phyloP scores from a whole-genome alignment of 2,888 invertebrate genomes.

The Dexiosoma caninum region DNA sequence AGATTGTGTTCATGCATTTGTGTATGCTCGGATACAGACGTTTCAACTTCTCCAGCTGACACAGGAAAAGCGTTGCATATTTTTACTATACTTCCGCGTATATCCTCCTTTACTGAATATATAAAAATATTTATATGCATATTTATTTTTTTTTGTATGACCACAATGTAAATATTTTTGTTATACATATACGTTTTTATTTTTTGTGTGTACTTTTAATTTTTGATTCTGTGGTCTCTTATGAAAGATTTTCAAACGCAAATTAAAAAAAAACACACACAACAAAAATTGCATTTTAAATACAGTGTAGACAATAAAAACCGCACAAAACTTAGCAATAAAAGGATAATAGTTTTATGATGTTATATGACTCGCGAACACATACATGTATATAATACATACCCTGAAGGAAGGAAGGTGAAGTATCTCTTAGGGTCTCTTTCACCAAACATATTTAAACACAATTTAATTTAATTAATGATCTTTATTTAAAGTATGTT shows the following conservation, averaged over 20 bases:
- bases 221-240: slow-evolving; percentile 44
- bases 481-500: too few relatives aligned
- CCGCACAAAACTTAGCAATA: not conserved
- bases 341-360: too few relatives aligned
- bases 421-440: too few relatives aligned
- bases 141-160: slow-evolving; percentile 28
- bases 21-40: not conserved
- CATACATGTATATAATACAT: too few relatives aligned
- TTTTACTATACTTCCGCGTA: slow-evolving; percentile 48
- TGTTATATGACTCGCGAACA: too few relatives aligned
- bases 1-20: not conserved
- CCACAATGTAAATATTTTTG: slow-evolving; percentile 55
- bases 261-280: slow-evolving; percentile 14
- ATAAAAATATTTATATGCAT: not conserved
- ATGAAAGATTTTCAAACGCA: slow-evolving; percentile 6
- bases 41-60: slow-evolving; percentile 20
- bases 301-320: not conserved
- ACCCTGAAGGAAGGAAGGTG: too few relatives aligned
- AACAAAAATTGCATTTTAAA: not conserved
- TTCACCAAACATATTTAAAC: too few relatives aligned
- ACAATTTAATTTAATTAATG: too few relatives aligned
- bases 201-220: slow-evolving; percentile 20
- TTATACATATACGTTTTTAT: slow-evolving; percentile 27
- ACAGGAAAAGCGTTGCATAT: slow-evolving; percentile 43
- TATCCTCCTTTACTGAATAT: not conserved